phyloP scores from a whole-genome alignment of 2,888 invertebrate species.

The Cecidostiba fungosa region DNA sequence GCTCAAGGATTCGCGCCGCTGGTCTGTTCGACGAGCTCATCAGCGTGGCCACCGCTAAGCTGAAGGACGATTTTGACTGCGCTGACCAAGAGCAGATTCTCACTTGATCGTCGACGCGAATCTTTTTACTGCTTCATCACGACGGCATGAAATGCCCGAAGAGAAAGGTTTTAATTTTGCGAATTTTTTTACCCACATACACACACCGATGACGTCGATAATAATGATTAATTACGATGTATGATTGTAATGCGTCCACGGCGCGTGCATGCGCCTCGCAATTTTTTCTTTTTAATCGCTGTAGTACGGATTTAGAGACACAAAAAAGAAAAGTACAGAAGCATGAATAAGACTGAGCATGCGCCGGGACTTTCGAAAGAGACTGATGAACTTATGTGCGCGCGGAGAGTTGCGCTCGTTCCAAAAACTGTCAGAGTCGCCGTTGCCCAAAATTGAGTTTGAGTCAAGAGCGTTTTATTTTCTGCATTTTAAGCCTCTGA shows the following conservation, averaged over 20 bases:
- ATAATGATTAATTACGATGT: slow-evolving; percentile 13
- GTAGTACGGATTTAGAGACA: slow-evolving; percentile 1
- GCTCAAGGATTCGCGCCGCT: not conserved
- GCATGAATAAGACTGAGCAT: slow-evolving; percentile 59
- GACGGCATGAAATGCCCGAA: not conserved
- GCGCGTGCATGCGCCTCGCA: slow-evolving; percentile 31
- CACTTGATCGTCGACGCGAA: not conserved
- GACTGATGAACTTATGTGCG: slow-evolving; percentile 52
- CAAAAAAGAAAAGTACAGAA: not conserved
- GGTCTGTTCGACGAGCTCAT: not conserved
- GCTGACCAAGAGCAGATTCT: not conserved
- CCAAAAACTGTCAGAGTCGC: slow-evolving; percentile 51
- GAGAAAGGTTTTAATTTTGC: slow-evolving; percentile 22
- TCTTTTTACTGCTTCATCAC: slow-evolving; percentile 23
- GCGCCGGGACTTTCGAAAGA: slow-evolving; percentile 54
- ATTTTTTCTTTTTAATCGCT: slow-evolving; percentile 9
- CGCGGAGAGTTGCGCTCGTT: slow-evolving; percentile 37
- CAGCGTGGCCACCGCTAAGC: not conserved
- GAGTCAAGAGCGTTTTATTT: not conserved
- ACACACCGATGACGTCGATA: not conserved
- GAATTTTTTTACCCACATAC: not conserved
- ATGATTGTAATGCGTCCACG: not conserved
- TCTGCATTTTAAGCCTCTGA: not conserved
- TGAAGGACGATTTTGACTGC: not conserved
- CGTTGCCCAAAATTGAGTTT: slow-evolving; percentile 30